A percentile compares a stretch with the other conserved stretches of the same genome.
Evolutionary conservation across 2,797 vertebrate genomes (phyloP).

Genomic region (Carduelis carduelis): DNA sequence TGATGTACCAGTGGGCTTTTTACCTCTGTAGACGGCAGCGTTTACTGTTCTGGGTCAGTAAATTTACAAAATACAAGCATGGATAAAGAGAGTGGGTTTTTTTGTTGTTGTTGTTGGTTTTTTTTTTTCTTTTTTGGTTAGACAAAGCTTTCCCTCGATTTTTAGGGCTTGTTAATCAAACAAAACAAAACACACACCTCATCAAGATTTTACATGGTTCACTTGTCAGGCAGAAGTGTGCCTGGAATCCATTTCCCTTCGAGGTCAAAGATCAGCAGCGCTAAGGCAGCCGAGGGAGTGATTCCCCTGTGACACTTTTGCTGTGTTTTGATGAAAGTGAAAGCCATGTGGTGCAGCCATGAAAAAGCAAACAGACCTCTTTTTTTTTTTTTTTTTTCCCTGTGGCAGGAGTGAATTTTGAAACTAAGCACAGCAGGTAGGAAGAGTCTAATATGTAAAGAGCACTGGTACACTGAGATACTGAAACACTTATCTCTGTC

Average conservation of each 20-base stretch:
- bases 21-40: neutral
- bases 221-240: conserved; percentile 50
- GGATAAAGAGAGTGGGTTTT: neutral
- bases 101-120: neutral
- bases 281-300: conserved; percentile 23
- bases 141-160: neutral
- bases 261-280: conserved; percentile 56
- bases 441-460: neutral
- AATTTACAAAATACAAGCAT: neutral
- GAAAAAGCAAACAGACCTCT: conserved; percentile 28
- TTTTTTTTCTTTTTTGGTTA: neutral
- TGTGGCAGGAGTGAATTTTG: neutral
- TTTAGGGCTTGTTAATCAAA: conserved; percentile 48
- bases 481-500: neutral
- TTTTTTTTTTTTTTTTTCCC: neutral
- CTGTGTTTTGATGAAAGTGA: conserved; percentile 61
- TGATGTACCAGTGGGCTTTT: neutral
- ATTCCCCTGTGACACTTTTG: conserved; percentile 47
- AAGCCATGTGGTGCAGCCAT: conserved; percentile 21
- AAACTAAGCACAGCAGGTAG: conserved; percentile 36
- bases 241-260: conserved; percentile 56
- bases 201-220: conserved; percentile 55
- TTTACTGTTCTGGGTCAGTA: conserved; percentile 11
- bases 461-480: neutral
- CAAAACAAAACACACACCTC: conserved; percentile 38